Base-by-base conservation (phyloP, 2,888 invertebrate species). In the Ptychoptera albimana region DNA sequence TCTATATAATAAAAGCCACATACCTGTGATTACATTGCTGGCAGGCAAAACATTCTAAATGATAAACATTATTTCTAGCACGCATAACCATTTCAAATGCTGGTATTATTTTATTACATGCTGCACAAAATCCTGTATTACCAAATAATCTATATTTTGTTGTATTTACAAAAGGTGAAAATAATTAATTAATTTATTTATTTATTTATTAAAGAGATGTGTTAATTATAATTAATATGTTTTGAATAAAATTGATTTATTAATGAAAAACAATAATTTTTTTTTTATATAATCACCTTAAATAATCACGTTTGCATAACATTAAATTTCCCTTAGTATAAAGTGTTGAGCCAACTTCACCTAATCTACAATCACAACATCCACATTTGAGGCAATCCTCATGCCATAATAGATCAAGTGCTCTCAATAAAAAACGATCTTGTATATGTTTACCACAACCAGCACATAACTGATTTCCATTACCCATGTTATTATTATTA, bases 81-180 rank as follows among this genome's bases (percentile, higher is more conserved):
- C 94, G 75, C 96, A 97, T 97, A 54, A 96, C 96, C 93, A 96
- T 93, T 69, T 97, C 96, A 65, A 94, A 96, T 43, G 96, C 94
- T 3, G 96, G 96, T 62, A 97, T 97, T 61, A 89, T 87, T 70
- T 96, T 96, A 63, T 85, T 85, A 71, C 97, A 97, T 14, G 94
- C 94, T 30, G 94, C 87, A 68, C 96, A 97, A 67, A 88, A 88
- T 29, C 94, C 94, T 12, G 92, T 93, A 60, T 86, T 88, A 45
- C 94, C 94, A 62, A 96, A 96, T 61, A 96, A 73, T 71, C 85
- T 85, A 66, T 6, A 56, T 23, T n/a, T n/a, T n/a, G n/a, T n/a
- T n/a, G n/a, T n/a, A n/a, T n/a, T n/a, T n/a, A n/a, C n/a, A n/a
- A n/a, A n/a, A n/a, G n/a, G n/a, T n/a, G n/a, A n/a, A n/a, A n/a